Percentiles rank a stretch among this genome's conserved stretches.
Conservation (phyloP, 1,140 invertebrate species). For the Uloborus diversus region DNA sequence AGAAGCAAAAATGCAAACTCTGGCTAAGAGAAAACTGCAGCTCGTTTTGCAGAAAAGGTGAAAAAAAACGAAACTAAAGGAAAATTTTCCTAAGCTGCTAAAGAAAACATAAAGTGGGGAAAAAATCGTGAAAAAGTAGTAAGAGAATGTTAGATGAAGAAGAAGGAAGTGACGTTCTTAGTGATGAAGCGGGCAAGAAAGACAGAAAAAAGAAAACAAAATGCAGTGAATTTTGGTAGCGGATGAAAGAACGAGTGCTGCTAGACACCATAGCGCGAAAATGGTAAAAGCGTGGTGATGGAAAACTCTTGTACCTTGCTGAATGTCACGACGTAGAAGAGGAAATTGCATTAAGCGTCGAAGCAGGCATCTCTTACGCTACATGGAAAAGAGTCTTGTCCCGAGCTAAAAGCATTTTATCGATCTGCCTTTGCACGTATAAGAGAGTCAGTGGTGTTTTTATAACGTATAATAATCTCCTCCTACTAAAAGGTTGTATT, state of each 20-base stretch:
- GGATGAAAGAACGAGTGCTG: background rate
- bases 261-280: background rate
- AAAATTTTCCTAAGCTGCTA: too few relatives aligned
- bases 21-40: too few relatives aligned
- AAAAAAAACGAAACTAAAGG: background rate
- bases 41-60: background rate
- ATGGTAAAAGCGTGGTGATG: conserved; percentile 22
- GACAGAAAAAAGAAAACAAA: background rate
- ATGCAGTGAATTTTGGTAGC: background rate
- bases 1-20: too few relatives aligned
- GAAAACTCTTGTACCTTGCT: conserved; percentile 25
- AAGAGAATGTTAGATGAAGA: background rate
- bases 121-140: too few relatives aligned
- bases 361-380: background rate
- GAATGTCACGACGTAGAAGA: conserved; percentile 1
- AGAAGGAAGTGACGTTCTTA: background rate
- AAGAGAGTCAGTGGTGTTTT: background rate
- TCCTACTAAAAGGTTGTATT: too few relatives aligned
- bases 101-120: too few relatives aligned
- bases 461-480: too few relatives aligned
- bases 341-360: conserved; percentile 28
- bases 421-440: conserved; percentile 7
- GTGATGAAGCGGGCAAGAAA: background rate
- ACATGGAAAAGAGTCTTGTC: background rate
- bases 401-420: conserved; percentile 34